phyloP scores from a whole-genome alignment of 2,888 invertebrate species.

The Subacronicta megacephala region DNA sequence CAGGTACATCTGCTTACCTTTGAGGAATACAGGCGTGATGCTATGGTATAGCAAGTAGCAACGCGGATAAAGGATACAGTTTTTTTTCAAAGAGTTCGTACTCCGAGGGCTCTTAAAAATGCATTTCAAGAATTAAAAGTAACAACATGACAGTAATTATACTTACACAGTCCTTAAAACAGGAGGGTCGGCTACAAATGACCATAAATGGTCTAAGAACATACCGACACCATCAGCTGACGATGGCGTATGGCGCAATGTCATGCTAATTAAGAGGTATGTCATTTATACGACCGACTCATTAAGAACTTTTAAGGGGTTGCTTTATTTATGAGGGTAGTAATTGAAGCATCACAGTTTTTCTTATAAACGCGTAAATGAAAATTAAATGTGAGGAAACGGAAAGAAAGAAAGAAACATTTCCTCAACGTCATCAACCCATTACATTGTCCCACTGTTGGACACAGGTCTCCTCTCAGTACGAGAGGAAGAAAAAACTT shows the following conservation, averaged over 20 bases:
- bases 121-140: neutral
- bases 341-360: no score
- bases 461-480: no score
- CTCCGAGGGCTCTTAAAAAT: neutral
- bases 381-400: no score
- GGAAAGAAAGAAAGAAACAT: no score
- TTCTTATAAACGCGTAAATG: no score
- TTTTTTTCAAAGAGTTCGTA: no score
- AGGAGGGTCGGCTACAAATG: slow-evolving; percentile 48
- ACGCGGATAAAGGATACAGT: no score
- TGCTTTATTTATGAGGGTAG: neutral
- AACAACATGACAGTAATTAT: slow-evolving; percentile 64
- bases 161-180: slow-evolving; percentile 68
- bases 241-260: slow-evolving; percentile 62
- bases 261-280: slow-evolving; percentile 72
- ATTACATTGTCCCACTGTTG: no score
- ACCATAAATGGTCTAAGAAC: slow-evolving; percentile 44
- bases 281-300: slow-evolving; percentile 39
- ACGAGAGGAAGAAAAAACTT: no score
- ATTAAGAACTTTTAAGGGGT: slow-evolving; percentile 15
- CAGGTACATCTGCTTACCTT: no score
- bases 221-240: slow-evolving; percentile 38
- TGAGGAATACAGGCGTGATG: neutral
- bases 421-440: no score
- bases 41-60: no score